Conservation (phyloP, 2,113 vertebrate species). For the Chloebia gouldiae region DNA sequence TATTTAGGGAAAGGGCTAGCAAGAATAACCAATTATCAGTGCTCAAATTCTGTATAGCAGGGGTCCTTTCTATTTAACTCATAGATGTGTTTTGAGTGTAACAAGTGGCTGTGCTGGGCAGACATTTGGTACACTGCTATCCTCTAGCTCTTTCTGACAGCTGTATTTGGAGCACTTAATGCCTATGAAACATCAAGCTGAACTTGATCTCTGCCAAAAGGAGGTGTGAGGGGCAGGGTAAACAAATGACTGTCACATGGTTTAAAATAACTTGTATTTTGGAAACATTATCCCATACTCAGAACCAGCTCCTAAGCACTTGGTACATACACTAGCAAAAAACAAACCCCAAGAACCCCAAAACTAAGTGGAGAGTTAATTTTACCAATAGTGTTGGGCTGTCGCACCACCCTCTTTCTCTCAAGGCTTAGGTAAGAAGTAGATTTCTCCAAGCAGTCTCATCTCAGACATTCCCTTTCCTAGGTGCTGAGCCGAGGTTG, state of each 20-base stretch:
- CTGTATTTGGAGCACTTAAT: conserved; percentile 61
- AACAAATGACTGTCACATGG: background rate
- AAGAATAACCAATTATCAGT: conserved; percentile 7
- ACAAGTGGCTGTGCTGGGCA: background rate
- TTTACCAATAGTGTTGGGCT: background rate
- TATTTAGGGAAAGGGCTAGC: conserved; percentile 43
- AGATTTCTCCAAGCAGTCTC: background rate
- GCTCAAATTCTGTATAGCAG: conserved; percentile 1
- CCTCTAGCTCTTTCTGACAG: conserved; percentile 12
- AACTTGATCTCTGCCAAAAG: background rate
- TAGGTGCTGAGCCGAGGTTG: background rate
- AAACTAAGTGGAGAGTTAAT: background rate
- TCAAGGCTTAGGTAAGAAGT: background rate
- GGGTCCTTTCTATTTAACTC: conserved; percentile 43
- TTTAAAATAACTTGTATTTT: conserved; percentile 9
- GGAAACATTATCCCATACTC: background rate
- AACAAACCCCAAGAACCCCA: background rate
- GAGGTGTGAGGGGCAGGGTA: background rate
- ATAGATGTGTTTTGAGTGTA: background rate
- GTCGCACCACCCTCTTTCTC: background rate
- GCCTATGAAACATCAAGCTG: background rate
- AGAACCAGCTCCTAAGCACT: background rate
- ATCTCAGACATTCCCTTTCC: background rate
- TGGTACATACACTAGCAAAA: background rate
- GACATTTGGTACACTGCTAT: background rate